Evolutionary conservation across 2,888 invertebrate genomes (phyloP).

Genomic region (Drosophila hamatofila): DNA sequence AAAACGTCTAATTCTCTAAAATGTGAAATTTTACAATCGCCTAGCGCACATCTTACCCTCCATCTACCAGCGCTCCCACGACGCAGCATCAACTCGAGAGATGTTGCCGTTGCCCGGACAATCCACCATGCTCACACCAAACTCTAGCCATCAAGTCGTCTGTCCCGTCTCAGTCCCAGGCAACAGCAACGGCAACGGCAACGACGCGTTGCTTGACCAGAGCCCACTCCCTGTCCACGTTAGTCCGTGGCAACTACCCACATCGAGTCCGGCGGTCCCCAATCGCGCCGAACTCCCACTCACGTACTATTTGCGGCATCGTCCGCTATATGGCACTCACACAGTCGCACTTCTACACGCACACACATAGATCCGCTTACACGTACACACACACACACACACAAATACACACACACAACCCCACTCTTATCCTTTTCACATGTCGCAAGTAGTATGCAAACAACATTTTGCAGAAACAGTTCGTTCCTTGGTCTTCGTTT

Average conservation of each 20-base stretch:
- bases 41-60: constrained; percentile 80
- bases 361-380: constrained; percentile 15
- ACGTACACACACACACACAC: constrained; percentile 29
- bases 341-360: constrained; percentile 30
- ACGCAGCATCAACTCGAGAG: constrained; percentile 66
- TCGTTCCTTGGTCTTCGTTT: constrained; percentile 82
- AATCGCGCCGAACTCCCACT: constrained; percentile 75
- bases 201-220: constrained; percentile 77
- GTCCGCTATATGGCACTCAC: constrained; percentile 62
- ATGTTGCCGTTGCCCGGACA: constrained; percentile 68
- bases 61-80: constrained; percentile 63
- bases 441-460: constrained; percentile 85
- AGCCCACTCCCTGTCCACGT: constrained; percentile 36
- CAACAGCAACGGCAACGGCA: constrained; percentile 23
- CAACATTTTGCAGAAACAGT: constrained; percentile 83
- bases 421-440: constrained; percentile 82
- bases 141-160: constrained; percentile 74
- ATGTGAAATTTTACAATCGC: constrained; percentile 83
- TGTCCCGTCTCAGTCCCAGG: constrained; percentile 69
- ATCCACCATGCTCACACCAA: constrained; percentile 40
- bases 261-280: constrained; percentile 70
- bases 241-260: constrained; percentile 74
- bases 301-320: constrained; percentile 71
- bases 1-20: constrained; percentile 82
- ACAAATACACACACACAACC: constrained; percentile 32